Conservation (phyloP, 2,888 invertebrate species). For the Spatulosminthurus flaviceps region DNA sequence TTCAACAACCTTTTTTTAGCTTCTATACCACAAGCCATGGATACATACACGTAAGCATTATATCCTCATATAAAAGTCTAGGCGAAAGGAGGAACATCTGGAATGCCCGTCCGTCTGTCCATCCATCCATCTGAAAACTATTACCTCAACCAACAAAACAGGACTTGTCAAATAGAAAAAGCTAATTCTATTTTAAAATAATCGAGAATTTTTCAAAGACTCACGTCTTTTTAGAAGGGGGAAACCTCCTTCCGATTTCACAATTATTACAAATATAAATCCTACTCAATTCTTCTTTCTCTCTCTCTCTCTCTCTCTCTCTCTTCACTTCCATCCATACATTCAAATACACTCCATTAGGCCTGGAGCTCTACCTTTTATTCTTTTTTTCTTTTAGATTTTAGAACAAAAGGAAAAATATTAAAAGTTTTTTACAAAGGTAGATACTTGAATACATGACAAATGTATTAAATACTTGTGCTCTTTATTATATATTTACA, state of each 20-base stretch:
- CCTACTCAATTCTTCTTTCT: neutral
- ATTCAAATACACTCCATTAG: too few relatives aligned
- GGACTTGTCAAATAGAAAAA: neutral
- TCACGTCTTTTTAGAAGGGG: neutral
- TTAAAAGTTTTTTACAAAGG: too few relatives aligned
- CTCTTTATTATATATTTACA: too few relatives aligned
- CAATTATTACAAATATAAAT: constrained; percentile 16
- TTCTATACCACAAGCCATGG: neutral
- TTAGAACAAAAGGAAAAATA: too few relatives aligned
- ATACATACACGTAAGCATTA: too few relatives aligned
- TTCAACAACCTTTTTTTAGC: neutral
- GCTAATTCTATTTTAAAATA: neutral
- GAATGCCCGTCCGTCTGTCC: constrained; percentile 21
- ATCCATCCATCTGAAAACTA: too few relatives aligned
- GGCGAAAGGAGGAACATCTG: neutral
- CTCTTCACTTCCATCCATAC: neutral
- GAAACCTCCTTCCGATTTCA: constrained; percentile 4
- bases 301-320: constrained; percentile 9
- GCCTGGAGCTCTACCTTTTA: too few relatives aligned
- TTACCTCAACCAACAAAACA: constrained; percentile 3
- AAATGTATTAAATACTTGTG: too few relatives aligned
- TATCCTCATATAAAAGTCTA: too few relatives aligned
- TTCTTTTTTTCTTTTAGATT: too few relatives aligned
- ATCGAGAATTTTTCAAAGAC: neutral
- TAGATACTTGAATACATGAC: too few relatives aligned